These are phyloP conservation scores for Cephus runcator DNA, from an alignment of 2,888 invertebrate genomes.

Conservation along the genomic window DNA sequence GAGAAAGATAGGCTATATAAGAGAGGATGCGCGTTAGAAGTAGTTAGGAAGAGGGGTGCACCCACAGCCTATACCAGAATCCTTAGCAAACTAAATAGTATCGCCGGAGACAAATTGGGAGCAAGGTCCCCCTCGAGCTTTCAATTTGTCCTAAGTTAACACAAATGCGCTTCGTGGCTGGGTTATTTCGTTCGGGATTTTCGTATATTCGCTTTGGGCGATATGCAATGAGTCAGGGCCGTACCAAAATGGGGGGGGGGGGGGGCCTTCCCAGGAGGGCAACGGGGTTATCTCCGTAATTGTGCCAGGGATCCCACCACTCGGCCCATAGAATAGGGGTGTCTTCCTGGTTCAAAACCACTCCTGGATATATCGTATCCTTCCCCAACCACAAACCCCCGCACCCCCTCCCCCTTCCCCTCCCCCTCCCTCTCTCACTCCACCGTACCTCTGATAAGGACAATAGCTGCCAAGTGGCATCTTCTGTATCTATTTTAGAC, in stretches of 20 bases:
- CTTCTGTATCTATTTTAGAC: slow-evolving; percentile 33
- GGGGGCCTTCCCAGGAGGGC: slow-evolving; percentile 11
- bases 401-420: too few species aligned
- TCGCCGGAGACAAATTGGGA: slow-evolving; percentile 38
- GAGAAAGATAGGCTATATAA: neutral
- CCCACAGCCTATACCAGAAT: neutral
- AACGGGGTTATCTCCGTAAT: slow-evolving; percentile 29
- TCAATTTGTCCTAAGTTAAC: slow-evolving; percentile 50
- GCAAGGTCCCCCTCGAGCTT: slow-evolving; percentile 33
- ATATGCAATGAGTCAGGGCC: neutral
- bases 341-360: slow-evolving; percentile 20
- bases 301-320: slow-evolving; percentile 20
- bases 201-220: slow-evolving; percentile 24
- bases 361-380: slow-evolving; percentile 13
- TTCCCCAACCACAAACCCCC: slow-evolving; percentile 3
- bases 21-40: neutral
- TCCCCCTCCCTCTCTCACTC: neutral
- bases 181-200: slow-evolving; percentile 25
- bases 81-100: neutral
- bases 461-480: slow-evolving; percentile 47
- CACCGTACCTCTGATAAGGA: slow-evolving; percentile 36
- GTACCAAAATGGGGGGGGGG: neutral
- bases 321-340: neutral
- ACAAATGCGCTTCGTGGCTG: slow-evolving; percentile 11
- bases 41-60: neutral